A percentile compares a stretch with the other conserved stretches of the same genome.
Evolutionary conservation across 2,113 vertebrate genomes (phyloP).

Genomic region (Lota lota): DNA sequence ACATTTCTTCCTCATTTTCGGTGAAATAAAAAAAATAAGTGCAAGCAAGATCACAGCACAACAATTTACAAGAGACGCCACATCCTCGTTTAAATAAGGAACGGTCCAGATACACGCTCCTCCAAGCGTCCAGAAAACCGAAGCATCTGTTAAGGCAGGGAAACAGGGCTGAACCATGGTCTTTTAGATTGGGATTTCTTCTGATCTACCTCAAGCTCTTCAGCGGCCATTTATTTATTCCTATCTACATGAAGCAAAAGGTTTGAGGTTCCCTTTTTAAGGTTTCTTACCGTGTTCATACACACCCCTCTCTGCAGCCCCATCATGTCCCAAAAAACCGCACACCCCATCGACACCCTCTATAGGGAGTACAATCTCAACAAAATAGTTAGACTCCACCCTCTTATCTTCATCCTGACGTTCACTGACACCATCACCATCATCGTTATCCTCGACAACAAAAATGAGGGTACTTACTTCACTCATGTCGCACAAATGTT

Average conservation of each 20-base stretch:
- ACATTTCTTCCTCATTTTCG: constrained; percentile 54
- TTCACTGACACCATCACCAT: constrained; percentile 12
- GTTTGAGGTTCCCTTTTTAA: no score
- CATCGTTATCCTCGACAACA: not conserved
- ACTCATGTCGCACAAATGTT: no score
- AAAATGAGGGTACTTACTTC: not conserved
- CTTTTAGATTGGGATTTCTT: no score
- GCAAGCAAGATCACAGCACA: constrained; percentile 75
- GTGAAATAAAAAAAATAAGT: constrained; percentile 42
- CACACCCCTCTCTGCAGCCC: constrained; percentile 13
- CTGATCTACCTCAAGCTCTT: no score
- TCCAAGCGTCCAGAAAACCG: no score
- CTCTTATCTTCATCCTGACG: constrained; percentile 13
- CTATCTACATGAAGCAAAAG: no score
- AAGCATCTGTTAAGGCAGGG: no score
- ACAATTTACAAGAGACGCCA: constrained; percentile 67
- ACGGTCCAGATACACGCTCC: no score
- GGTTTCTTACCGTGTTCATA: constrained; percentile 4
- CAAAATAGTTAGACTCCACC: constrained; percentile 45
- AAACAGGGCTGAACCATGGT: no score
- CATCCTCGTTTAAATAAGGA: not conserved
- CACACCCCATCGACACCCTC: constrained; percentile 14
- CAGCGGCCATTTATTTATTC: no score
- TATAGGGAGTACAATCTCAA: constrained; percentile 60
- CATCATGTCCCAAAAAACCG: not conserved